phyloP scores from a whole-genome alignment of 1,140 invertebrate genomes.

The Eufriesea mexicana region DNA sequence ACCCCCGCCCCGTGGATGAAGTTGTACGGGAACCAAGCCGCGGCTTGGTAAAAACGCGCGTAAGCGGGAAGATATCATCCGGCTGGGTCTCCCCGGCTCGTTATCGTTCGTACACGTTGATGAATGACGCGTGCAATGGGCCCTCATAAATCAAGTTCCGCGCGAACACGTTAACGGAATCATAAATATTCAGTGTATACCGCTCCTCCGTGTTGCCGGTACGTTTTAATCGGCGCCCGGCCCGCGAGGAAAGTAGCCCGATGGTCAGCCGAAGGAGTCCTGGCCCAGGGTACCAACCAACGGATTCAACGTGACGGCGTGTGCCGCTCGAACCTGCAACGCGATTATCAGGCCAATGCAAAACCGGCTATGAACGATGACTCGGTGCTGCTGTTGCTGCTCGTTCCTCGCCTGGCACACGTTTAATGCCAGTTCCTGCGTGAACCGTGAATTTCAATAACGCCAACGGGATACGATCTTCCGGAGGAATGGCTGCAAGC shows the following conservation, averaged over 20 bases:
- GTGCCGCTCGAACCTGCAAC: neutral
- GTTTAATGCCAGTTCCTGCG: neutral
- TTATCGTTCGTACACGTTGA: slow-evolving; percentile 34
- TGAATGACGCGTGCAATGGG: slow-evolving; percentile 38
- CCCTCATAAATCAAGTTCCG: slow-evolving; percentile 34
- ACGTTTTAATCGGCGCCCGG: slow-evolving; percentile 30
- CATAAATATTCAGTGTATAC: slow-evolving; percentile 44
- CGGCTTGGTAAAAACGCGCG: neutral
- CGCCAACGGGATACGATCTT: neutral
- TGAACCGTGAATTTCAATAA: neutral
- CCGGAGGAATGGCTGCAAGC: no score
- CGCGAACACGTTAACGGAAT: slow-evolving; percentile 39
- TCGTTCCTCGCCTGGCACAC: no score
- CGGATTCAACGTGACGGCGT: no score
- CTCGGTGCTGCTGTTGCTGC: neutral
- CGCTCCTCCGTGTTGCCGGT: neutral
- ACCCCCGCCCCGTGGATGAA: slow-evolving; percentile 1
- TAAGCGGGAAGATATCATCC: slow-evolving; percentile 1
- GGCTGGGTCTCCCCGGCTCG: neutral
- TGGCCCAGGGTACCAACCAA: no score
- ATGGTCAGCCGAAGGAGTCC: no score
- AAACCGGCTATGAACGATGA: neutral
- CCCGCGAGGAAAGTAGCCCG: no score
- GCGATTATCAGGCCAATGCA: no score
- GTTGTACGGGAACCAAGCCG: neutral